Percentiles rank a stretch among this genome's conserved stretches.
phyloP scores from a whole-genome alignment of 2,888 invertebrate species.

The Ormia ochracea region DNA sequence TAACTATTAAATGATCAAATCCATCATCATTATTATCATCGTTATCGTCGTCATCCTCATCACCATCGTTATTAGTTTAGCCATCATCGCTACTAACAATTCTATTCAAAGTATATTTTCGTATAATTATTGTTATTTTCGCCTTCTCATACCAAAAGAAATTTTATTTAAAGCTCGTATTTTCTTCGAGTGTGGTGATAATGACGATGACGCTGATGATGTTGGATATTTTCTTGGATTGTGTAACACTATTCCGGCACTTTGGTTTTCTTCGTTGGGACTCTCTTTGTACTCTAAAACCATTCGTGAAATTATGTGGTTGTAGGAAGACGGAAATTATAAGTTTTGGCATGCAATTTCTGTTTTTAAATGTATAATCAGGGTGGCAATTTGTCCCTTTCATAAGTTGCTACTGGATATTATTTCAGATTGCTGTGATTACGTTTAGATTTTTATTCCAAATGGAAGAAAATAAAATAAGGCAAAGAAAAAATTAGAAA shows the following conservation, averaged over 20 bases:
- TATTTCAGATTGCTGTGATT: constrained; percentile 2
- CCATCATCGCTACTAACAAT: constrained; percentile 21
- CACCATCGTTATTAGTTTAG: no score
- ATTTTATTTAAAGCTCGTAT: constrained; percentile 9
- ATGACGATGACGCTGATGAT: constrained; percentile 23
- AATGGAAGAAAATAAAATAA: neutral
- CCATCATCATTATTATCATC: neutral
- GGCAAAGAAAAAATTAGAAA: neutral
- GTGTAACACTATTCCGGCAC: constrained; percentile 7
- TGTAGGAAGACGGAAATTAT: constrained; percentile 57
- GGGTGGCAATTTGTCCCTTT: constrained; percentile 51
- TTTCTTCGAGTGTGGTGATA: constrained; percentile 28
- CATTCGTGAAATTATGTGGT: constrained; percentile 41
- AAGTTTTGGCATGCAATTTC: constrained; percentile 58
- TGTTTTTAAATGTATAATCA: constrained; percentile 52
- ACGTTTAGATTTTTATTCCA: constrained; percentile 12
- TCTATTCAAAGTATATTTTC: constrained; percentile 33
- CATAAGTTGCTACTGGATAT: constrained; percentile 49
- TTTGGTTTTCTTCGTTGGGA: neutral
- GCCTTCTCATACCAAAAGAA: constrained; percentile 5
- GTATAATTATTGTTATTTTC: constrained; percentile 53
- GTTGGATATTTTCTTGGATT: constrained; percentile 26
- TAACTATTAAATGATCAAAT: constrained; percentile 1
- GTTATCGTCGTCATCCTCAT: neutral
- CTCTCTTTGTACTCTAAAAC: constrained; percentile 12